Conservation (phyloP, 2,888 invertebrate genomes). For the Criorhina ranunculi region DNA sequence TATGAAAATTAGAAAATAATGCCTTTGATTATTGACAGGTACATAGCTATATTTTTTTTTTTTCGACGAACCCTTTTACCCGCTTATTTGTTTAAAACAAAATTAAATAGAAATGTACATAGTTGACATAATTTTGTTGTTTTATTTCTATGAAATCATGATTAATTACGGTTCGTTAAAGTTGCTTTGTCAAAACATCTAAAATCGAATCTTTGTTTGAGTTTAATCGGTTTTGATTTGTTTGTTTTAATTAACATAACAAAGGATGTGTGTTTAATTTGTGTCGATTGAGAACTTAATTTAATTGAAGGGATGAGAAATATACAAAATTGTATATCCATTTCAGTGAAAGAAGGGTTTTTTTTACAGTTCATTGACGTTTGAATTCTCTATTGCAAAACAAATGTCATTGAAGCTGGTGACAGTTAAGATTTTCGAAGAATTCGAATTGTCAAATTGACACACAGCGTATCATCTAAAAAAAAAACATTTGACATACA, state of each 20-base stretch:
- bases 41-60: not conserved
- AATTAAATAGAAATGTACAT: slow-evolving; percentile 24
- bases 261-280: not conserved
- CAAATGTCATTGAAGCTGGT: too few species aligned
- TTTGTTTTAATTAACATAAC: not conserved
- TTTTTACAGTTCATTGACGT: too few species aligned
- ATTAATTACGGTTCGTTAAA: slow-evolving; percentile 35
- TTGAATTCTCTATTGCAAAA: too few species aligned
- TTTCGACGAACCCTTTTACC: not conserved
- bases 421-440: too few species aligned
- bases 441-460: too few species aligned
- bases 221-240: slow-evolving; percentile 25
- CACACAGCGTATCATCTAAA: too few species aligned
- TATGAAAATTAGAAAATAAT: not conserved
- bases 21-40: too few species aligned
- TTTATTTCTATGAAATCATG: slow-evolving; percentile 10
- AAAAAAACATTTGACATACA: too few species aligned
- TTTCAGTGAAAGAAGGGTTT: too few species aligned
- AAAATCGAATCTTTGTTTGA: slow-evolving; percentile 14
- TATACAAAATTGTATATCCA: not conserved
- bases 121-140: slow-evolving; percentile 21
- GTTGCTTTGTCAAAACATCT: slow-evolving; percentile 7
- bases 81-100: slow-evolving; percentile 2
- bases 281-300: not conserved
- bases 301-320: not conserved